Percentiles rank a stretch among this genome's conserved stretches.
Evolutionary conservation across 2,888 invertebrate species (phyloP).

Genomic region (Pheosia gnoma): DNA sequence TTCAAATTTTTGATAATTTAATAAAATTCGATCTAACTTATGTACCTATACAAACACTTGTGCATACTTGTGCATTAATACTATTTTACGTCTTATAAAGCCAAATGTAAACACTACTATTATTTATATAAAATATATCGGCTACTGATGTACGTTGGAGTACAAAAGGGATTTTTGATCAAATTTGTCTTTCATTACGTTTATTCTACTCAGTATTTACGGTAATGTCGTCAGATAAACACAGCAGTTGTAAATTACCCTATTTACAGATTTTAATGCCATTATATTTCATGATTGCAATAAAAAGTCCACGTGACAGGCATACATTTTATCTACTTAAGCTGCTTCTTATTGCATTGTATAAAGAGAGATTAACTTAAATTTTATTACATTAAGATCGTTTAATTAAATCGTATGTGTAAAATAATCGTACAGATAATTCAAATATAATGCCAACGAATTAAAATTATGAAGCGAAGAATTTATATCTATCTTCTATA

Average conservation of each 20-base stretch:
- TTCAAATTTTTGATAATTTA: slow-evolving; percentile 18
- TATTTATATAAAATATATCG: too few species aligned
- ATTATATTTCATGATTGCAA: neutral
- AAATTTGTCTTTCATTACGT: too few species aligned
- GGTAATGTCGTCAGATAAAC: too few species aligned
- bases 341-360: slow-evolving; percentile 2
- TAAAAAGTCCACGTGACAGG: neutral
- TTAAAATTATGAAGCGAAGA: neutral
- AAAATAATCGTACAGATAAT: neutral
- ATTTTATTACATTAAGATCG: neutral
- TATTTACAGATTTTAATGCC: neutral
- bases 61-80: neutral
- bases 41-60: neutral
- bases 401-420: neutral
- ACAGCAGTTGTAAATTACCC: neutral
- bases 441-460: neutral
- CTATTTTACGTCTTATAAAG: too few species aligned
- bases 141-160: too few species aligned
- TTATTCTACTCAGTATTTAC: too few species aligned
- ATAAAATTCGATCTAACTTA: neutral
- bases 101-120: too few species aligned
- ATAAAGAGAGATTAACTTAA: neutral
- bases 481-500: neutral
- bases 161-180: too few species aligned
- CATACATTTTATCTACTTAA: slow-evolving; percentile 5